Evolutionary conservation across 2,888 invertebrate species (phyloP), one percentile per base, ranked within the genome.

Genomic region (Torymus tubicola): DNA sequence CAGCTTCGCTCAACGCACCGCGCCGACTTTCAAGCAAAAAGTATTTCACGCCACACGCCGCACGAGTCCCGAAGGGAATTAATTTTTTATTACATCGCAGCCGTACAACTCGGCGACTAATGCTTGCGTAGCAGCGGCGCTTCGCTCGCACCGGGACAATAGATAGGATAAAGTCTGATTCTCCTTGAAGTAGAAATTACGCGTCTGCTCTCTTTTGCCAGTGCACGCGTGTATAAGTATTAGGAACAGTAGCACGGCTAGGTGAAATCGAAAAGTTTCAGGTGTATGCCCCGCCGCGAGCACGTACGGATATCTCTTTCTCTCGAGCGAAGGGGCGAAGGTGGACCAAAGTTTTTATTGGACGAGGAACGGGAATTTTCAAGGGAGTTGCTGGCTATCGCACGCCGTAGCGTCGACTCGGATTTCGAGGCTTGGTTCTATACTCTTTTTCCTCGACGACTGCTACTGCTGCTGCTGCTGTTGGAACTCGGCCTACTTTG

Each of bases 251-350:
- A 10, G 31, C 13, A 8, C 13, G 14, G 31, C 5, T 2, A 58
- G 70, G 68, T 42, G 60, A 68, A 75, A 75, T 70, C 65, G 60
- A 75, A 80, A 80, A 80, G 71, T 80, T 80, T 71, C 21, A 31
- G 55, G 42, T 65, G 55, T 61, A 42, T 50, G 42, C 42, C 53
- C 16, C 18, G 57, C 50, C 31, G 60, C 18, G 63, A n/a, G 21
- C 73, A 53, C 73, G 24, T 60, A 68, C 64, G 57, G 52, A 60
- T 64, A 75, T 75, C 57, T 67, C 57, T 65, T 50, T 52, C 50
- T 61, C 61, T n/a, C n/a, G 50, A 42, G 12, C 1, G 58, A 57
- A 24, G 52, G 61, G 78, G 5, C 24, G 31, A 72, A 71, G 63
- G 63, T 63, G 24, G 61, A 24, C 24, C 16, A 67, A 79, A 80